Percentiles rank a stretch among this genome's conserved stretches.
These are phyloP conservation scores for Lepilemur septentrionalis DNA, from an alignment of 2,797 vertebrate species.

Conservation along the genomic window DNA sequence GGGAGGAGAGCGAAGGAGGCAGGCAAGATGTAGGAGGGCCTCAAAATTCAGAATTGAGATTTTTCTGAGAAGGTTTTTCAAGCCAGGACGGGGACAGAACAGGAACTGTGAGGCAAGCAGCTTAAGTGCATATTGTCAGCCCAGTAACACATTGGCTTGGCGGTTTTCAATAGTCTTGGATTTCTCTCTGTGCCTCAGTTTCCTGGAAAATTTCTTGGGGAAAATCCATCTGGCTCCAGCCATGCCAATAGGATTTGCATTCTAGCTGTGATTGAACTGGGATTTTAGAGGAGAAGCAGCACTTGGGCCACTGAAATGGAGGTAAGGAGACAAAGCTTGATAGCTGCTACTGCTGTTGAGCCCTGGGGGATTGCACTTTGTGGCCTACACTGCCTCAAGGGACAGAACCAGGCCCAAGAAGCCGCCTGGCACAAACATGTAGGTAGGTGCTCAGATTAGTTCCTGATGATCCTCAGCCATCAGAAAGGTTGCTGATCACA, in stretches of 20 bases:
- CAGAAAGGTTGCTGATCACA: not conserved
- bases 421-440: not conserved
- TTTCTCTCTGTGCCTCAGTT: not conserved
- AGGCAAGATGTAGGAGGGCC: not conserved
- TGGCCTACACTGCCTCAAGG: not conserved
- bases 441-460: not conserved
- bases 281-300: not conserved
- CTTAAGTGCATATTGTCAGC: not conserved
- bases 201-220: not conserved
- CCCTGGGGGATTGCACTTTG: not conserved
- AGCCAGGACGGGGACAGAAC: not conserved
- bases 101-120: not conserved
- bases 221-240: not conserved
- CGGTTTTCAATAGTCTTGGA: not conserved
- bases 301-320: not conserved
- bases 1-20: not conserved
- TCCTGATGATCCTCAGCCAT: not conserved
- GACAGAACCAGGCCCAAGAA: not conserved
- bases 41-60: not conserved
- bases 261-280: not conserved
- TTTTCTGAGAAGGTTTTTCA: conserved; percentile 19
- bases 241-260: not conserved
- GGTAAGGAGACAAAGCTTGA: not conserved
- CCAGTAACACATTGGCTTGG: not conserved
- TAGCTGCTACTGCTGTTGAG: not conserved